phyloP scores from a whole-genome alignment of 1,140 invertebrate species.

The Calliphora vicina region DNA sequence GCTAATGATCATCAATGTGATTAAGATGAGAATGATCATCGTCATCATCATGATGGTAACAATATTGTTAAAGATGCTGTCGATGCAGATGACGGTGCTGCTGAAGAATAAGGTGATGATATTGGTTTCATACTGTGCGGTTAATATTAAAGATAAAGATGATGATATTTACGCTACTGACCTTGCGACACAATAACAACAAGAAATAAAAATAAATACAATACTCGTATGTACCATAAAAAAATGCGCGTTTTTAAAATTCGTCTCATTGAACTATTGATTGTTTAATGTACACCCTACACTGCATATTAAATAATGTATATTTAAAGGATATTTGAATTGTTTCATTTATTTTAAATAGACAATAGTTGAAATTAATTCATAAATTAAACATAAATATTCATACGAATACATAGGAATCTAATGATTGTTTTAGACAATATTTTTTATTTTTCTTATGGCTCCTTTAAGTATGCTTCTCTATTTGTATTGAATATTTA shows the following conservation, averaged over 20 bases:
- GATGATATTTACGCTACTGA: slow-evolving; percentile 17
- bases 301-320: too few species aligned
- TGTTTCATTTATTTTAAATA: too few species aligned
- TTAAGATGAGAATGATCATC: background rate
- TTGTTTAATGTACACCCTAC: background rate
- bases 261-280: background rate
- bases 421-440: too few species aligned
- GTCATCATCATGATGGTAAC: background rate
- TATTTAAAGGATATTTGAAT: too few species aligned
- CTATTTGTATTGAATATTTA: too few species aligned
- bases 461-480: too few species aligned
- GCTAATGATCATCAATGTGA: background rate
- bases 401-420: too few species aligned
- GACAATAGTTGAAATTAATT: too few species aligned
- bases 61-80: background rate
- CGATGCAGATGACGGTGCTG: background rate
- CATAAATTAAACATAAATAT: too few species aligned
- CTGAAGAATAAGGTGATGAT: background rate
- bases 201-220: background rate
- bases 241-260: background rate
- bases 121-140: background rate
- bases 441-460: too few species aligned
- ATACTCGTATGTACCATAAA: background rate
- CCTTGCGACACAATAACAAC: slow-evolving; percentile 6
- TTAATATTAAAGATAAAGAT: background rate